Conservation (phyloP, 2,113 vertebrate genomes). For the Platichthys stellatus region DNA sequence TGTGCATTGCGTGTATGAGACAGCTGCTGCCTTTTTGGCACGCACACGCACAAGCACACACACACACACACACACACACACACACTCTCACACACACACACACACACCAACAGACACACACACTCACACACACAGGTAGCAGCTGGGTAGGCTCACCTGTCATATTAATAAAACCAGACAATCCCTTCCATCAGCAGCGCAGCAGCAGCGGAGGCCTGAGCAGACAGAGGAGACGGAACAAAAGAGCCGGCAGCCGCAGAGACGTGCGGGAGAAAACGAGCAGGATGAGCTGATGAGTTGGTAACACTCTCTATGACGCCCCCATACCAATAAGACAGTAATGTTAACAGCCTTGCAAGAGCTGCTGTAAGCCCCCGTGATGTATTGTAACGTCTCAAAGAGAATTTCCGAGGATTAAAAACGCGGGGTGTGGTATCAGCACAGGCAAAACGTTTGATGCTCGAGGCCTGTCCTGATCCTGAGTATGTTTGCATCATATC, state of each 20-base stretch:
- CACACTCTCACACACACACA: no score
- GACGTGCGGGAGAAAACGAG: constrained; percentile 35
- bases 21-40: constrained; percentile 74
- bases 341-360: neutral
- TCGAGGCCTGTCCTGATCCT: neutral
- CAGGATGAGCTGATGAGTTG: constrained; percentile 33
- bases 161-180: constrained; percentile 80
- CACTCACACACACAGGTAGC: constrained; percentile 67
- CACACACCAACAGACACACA: no score
- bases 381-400: neutral
- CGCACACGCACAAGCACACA: neutral
- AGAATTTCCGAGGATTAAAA: neutral
- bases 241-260: constrained; percentile 59
- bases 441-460: neutral
- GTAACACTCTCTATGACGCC: constrained; percentile 20
- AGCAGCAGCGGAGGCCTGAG: constrained; percentile 38
- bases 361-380: neutral
- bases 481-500: neutral
- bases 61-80: constrained; percentile 41
- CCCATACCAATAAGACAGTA: neutral
- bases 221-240: constrained; percentile 64
- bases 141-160: constrained; percentile 83
- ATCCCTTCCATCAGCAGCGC: constrained; percentile 81
- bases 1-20: constrained; percentile 71
- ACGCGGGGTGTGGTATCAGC: neutral